Conservation (phyloP, 2,113 vertebrate genomes). For the Peromyscus maniculatus region DNA sequence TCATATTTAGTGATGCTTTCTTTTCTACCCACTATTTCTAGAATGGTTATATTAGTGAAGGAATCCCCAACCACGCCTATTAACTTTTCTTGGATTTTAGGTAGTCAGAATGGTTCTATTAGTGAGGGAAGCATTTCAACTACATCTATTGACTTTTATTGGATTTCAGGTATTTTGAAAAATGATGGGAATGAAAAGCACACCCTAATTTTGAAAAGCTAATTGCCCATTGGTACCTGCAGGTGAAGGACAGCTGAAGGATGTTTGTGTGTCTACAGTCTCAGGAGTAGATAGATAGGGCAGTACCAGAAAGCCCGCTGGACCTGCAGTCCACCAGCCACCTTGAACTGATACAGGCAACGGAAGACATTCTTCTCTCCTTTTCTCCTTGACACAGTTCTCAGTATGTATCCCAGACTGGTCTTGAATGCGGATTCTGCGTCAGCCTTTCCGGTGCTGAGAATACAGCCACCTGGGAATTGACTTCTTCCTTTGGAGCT, state of each 20-base stretch:
- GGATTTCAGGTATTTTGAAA: constrained; percentile 41
- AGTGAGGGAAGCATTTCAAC: neutral
- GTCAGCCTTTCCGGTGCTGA: neutral
- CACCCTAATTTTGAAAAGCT: neutral
- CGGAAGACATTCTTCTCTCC: neutral
- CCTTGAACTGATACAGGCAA: neutral
- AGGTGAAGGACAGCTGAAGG: neutral
- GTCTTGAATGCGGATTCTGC: neutral
- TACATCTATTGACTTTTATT: neutral
- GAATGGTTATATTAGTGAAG: neutral
- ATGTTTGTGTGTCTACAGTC: too few species aligned
- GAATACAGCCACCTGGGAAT: neutral
- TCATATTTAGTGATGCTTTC: neutral
- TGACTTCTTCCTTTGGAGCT: neutral
- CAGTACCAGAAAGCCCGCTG: accelerated
- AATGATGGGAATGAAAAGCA: neutral
- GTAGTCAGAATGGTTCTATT: neutral
- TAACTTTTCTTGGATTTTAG: neutral
- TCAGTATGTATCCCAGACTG: neutral
- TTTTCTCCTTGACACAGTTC: neutral
- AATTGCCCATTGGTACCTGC: neutral
- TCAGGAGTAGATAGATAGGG: neutral
- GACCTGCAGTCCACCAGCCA: neutral
- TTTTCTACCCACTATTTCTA: neutral
- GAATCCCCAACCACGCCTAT: neutral